Evolutionary conservation across 2,888 invertebrate species (phyloP).

Genomic region (Conchocele bisecta): DNA sequence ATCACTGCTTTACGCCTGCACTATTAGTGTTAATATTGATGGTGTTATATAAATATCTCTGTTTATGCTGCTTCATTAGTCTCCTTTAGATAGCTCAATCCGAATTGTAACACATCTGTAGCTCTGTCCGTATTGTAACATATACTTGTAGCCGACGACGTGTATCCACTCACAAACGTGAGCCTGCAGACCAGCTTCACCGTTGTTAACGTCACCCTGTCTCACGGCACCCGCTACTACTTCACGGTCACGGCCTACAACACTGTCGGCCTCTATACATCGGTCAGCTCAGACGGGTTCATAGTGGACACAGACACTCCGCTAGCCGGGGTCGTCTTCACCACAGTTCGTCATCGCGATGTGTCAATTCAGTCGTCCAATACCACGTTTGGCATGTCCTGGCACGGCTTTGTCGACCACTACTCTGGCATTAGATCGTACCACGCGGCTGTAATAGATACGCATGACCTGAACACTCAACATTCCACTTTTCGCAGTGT

Average conservation of each 20-base stretch:
- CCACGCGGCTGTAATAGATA: conserved; percentile 6
- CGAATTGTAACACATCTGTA: no score
- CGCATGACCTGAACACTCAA: neutral
- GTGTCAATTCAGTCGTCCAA: conserved; percentile 37
- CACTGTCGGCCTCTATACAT: conserved; percentile 21
- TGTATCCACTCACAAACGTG: neutral
- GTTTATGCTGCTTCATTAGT: no score
- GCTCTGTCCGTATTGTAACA: no score
- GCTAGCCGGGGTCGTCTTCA: conserved; percentile 54
- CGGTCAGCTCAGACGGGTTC: conserved; percentile 31
- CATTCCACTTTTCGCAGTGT: conserved; percentile 3
- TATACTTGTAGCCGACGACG: conserved; percentile 8
- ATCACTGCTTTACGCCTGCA: no score
- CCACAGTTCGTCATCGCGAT: conserved; percentile 45
- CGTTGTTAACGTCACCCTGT: neutral
- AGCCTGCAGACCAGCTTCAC: conserved; percentile 5
- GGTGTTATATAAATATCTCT: no score
- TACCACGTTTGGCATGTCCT: conserved; percentile 42
- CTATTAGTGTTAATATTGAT: no score
- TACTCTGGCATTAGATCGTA: conserved; percentile 13
- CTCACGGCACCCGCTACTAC: conserved; percentile 16
- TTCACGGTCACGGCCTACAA: conserved; percentile 35
- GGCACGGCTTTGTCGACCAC: conserved; percentile 61
- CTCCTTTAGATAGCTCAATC: no score
- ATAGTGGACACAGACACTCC: conserved; percentile 47